Percentiles rank a stretch among this genome's conserved stretches.
These are phyloP conservation scores for Sorex fumeus DNA, from an alignment of 2,113 vertebrate genomes.

Conservation along the genomic window DNA sequence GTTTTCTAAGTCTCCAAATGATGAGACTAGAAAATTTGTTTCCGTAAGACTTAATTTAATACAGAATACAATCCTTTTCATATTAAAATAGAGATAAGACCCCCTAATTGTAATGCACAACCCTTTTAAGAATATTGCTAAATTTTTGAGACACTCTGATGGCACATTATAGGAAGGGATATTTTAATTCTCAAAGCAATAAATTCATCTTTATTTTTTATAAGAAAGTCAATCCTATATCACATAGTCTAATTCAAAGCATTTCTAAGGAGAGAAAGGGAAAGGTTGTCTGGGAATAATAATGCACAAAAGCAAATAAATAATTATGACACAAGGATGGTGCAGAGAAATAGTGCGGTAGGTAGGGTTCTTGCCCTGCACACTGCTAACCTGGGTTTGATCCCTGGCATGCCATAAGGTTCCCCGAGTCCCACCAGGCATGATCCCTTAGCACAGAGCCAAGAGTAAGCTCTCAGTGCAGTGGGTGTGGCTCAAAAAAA, in stretches of 20 bases:
- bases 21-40: neutral
- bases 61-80: neutral
- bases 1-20: neutral
- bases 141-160: slow-evolving; percentile 10
- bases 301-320: slow-evolving; percentile 60
- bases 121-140: neutral
- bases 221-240: neutral
- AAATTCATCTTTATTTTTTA: slow-evolving; percentile 25
- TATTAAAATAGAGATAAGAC: neutral
- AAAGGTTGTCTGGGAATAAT: fast-evolving
- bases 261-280: neutral
- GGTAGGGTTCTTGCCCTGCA: no score
- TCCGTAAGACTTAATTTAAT: no score
- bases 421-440: no score
- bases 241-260: neutral
- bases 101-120: neutral
- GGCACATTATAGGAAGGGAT: slow-evolving; percentile 23
- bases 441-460: no score
- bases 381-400: no score
- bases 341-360: no score
- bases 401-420: no score
- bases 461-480: no score
- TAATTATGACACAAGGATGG: neutral
- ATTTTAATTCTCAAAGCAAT: slow-evolving; percentile 35
- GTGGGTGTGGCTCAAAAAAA: slow-evolving; percentile 33